Evolutionary conservation across 2,888 invertebrate species (phyloP).

Genomic region (Eupithecia centaureata): DNA sequence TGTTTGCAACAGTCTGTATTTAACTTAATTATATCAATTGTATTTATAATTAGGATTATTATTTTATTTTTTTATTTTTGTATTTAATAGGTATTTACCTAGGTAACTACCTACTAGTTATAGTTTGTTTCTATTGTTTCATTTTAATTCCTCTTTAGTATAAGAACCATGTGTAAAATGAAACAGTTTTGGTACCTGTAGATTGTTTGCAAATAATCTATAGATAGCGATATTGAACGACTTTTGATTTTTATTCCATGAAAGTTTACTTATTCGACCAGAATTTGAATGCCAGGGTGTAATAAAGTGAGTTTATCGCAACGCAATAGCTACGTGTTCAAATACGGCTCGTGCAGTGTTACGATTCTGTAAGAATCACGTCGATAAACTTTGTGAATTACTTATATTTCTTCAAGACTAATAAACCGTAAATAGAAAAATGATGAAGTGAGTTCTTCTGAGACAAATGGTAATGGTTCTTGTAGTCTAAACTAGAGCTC

Average conservation of each 20-base stretch:
- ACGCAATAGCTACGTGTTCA: constrained; percentile 37
- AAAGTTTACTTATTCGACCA: not conserved
- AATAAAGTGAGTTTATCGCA: constrained; percentile 44
- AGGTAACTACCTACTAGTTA: no score
- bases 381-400: not conserved
- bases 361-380: constrained; percentile 2
- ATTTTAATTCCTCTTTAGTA: no score
- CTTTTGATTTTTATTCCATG: not conserved
- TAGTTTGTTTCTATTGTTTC: no score
- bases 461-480: not conserved
- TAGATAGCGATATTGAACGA: not conserved
- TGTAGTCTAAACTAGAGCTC: not conserved
- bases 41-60: no score
- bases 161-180: no score
- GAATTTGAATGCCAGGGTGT: constrained; percentile 36
- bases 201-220: not conserved
- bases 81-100: no score
- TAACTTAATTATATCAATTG: no score
- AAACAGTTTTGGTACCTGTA: not conserved
- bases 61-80: no score
- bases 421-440: not conserved
- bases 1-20: no score
- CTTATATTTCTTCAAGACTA: not conserved
- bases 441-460: not conserved
- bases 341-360: constrained; percentile 16